Percentiles rank a stretch among this genome's conserved stretches.
phyloP scores from a whole-genome alignment of 2,888 invertebrate species.

The Emmelina monodactyla region DNA sequence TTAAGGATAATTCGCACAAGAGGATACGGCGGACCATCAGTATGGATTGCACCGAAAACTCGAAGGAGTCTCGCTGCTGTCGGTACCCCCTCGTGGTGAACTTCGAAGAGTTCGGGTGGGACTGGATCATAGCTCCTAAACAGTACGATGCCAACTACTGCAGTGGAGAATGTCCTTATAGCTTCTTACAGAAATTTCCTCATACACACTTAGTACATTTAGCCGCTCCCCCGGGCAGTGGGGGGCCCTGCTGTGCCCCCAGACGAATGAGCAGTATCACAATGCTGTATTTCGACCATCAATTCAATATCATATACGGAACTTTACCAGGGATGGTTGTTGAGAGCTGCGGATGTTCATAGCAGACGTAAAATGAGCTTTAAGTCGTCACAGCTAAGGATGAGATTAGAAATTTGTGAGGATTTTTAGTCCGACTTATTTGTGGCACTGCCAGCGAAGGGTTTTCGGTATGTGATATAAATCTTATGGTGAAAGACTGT shows the following conservation, averaged over 20 bases:
- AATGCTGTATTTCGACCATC: constrained; percentile 91
- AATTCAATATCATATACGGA: constrained; percentile 86
- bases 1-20: constrained; percentile 61
- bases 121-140: constrained; percentile 97
- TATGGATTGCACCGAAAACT: constrained; percentile 83
- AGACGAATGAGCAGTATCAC: constrained; percentile 86
- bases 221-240: constrained; percentile 76
- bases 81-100: constrained; percentile 93
- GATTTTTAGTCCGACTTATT: constrained; percentile 9
- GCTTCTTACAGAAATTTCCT: constrained; percentile 85
- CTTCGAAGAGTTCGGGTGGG: constrained; percentile 96
- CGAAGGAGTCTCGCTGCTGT: constrained; percentile 87
- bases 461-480: constrained; percentile 48
- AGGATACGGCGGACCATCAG: constrained; percentile 80
- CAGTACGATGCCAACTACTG: constrained; percentile 96
- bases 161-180: constrained; percentile 91
- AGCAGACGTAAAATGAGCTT: too few species aligned
- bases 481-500: constrained; percentile 48
- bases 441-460: constrained; percentile 25
- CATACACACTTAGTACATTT: constrained; percentile 89
- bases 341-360: constrained; percentile 91
- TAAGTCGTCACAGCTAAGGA: not conserved
- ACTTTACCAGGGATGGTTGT: constrained; percentile 94
- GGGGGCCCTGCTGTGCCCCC: constrained; percentile 93
- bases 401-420: not conserved